Percentiles rank a stretch among this genome's conserved stretches.
These are phyloP conservation scores for Physocephala rufipes DNA, from an alignment of 2,888 invertebrate genomes.

Conservation along the genomic window DNA sequence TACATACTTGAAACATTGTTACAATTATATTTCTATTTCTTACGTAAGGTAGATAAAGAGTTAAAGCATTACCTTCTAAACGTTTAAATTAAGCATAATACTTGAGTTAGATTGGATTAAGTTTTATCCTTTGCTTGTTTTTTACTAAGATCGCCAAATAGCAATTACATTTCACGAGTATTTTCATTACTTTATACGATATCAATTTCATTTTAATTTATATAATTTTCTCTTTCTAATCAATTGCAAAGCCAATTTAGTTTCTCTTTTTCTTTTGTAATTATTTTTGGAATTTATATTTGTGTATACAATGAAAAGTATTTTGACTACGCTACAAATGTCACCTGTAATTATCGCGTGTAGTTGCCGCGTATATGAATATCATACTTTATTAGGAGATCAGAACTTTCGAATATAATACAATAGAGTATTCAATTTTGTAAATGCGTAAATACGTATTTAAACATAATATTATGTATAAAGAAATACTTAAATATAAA, in stretches of 20 bases:
- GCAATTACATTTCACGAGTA: not conserved
- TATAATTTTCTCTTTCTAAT: no score
- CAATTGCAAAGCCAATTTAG: constrained; percentile 30
- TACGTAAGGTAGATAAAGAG: constrained; percentile 22
- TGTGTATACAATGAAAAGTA: no score
- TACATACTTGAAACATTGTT: not conserved
- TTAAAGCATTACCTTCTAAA: constrained; percentile 36
- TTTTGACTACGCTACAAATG: constrained; percentile 31
- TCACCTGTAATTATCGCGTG: not conserved
- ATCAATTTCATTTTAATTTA: no score
- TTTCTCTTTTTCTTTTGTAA: not conserved
- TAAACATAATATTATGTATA: constrained; percentile 21
- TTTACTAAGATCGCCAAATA: not conserved
- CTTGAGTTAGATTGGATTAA: constrained; percentile 37
- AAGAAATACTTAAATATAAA: constrained; percentile 34
- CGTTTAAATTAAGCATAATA: constrained; percentile 38
- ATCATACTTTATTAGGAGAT: constrained; percentile 54
- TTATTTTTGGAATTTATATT: constrained; percentile 30
- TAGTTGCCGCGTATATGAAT: not conserved
- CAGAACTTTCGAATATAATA: constrained; percentile 54
- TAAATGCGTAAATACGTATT: not conserved
- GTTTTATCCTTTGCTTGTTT: not conserved
- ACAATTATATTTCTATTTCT: constrained; percentile 12
- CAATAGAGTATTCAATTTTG: constrained; percentile 38
- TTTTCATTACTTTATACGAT: constrained; percentile 1